Conservation (phyloP, 2,797 vertebrate species). For the Nyctibius grandis region DNA sequence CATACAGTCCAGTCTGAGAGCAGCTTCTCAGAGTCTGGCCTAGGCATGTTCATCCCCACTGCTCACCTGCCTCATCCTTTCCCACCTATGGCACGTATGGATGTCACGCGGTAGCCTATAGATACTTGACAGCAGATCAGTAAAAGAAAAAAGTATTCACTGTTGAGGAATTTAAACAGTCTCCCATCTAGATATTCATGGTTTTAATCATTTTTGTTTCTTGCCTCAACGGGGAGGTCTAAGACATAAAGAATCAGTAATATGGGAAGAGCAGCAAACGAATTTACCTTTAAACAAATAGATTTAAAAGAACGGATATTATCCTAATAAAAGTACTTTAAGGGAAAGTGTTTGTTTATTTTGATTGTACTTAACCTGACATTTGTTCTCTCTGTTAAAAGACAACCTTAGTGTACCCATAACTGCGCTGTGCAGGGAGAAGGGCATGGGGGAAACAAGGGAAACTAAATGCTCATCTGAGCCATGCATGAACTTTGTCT, state of each 20-base stretch:
- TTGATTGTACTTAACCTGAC: background rate
- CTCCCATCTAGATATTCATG: background rate
- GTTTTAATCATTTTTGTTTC: background rate
- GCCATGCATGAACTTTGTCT: background rate
- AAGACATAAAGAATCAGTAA: background rate
- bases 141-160: background rate
- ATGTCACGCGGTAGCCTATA: background rate
- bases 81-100: accelerated
- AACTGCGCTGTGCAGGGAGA: background rate
- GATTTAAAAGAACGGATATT: background rate
- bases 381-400: background rate
- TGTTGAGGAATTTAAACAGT: background rate
- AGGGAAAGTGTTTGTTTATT: background rate
- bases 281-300: background rate
- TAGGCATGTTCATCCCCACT: background rate
- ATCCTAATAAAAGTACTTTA: background rate
- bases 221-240: background rate
- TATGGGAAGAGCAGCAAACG: background rate
- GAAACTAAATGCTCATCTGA: background rate
- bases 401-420: background rate
- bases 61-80: background rate
- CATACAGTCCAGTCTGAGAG: background rate
- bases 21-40: background rate
- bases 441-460: background rate
- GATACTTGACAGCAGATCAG: background rate